A percentile compares a stretch with the other conserved stretches of the same genome.
Evolutionary conservation across 2,888 invertebrate genomes (phyloP).

Genomic region (Mythimna albipuncta): DNA sequence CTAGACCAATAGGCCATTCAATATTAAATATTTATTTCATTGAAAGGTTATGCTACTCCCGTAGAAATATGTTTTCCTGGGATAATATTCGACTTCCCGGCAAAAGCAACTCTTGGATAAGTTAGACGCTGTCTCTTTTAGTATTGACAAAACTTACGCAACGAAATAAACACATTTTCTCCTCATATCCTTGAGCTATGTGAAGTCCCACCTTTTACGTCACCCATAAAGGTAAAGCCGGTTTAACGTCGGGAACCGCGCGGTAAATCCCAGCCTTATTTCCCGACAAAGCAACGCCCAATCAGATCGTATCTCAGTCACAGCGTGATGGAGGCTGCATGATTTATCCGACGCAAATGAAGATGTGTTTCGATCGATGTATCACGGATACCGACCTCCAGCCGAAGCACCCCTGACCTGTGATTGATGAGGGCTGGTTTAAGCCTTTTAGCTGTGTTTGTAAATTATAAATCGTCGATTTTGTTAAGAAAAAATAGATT

Average conservation of each 20-base stretch:
- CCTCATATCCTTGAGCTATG: no score
- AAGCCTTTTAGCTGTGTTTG: conserved; percentile 1
- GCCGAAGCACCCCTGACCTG: not conserved
- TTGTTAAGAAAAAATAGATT: not conserved
- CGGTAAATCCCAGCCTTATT: conserved; percentile 22
- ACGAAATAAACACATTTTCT: conserved; percentile 2
- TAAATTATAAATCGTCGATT: conserved; percentile 21
- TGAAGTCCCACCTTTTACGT: not conserved
- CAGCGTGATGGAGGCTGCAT: conserved; percentile 45
- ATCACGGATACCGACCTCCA: conserved; percentile 12
- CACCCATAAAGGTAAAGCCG: conserved; percentile 5
- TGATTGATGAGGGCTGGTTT: conserved; percentile 39
- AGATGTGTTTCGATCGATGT: conserved; percentile 44
- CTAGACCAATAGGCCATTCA: no score
- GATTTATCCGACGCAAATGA: conserved; percentile 59
- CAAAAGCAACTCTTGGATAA: no score
- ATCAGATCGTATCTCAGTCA: conserved; percentile 37
- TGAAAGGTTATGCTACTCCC: no score
- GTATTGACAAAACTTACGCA: not conserved
- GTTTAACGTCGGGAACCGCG: conserved; percentile 10
- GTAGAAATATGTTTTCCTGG: no score
- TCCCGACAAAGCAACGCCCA: conserved; percentile 30
- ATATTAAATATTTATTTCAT: no score
- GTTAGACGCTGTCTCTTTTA: no score
- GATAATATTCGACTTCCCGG: no score